Percentiles rank a stretch among this genome's conserved stretches.
Conservation (phyloP, 2,797 vertebrate genomes). For the Kryptopterus vitreolus region DNA sequence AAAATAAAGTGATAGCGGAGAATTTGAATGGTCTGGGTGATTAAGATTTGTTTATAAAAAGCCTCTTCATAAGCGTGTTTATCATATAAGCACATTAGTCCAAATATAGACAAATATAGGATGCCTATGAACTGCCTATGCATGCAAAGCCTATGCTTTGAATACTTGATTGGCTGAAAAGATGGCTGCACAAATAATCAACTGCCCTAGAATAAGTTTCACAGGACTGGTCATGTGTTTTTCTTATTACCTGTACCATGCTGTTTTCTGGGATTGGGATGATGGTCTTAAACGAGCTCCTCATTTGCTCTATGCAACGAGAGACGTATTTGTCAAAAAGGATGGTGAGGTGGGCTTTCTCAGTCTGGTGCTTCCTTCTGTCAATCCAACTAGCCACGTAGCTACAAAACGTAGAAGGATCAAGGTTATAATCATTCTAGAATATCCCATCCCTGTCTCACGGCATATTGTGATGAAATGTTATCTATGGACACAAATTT, state of each 20-base stretch:
- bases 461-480: too few species aligned
- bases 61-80: neutral
- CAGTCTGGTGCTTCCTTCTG: constrained; percentile 75
- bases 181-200: neutral
- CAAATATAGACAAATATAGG: neutral
- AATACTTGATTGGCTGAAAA: neutral
- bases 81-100: neutral
- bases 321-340: constrained; percentile 87
- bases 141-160: too few species aligned
- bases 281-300: constrained; percentile 78
- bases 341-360: constrained; percentile 84
- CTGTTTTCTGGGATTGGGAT: constrained; percentile 79
- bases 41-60: neutral
- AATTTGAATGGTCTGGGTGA: neutral
- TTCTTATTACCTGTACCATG: constrained; percentile 77
- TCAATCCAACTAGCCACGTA: constrained; percentile 85
- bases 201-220: neutral
- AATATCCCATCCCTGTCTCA: too few species aligned
- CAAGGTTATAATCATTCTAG: neutral
- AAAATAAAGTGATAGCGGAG: neutral
- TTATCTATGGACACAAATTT: too few species aligned
- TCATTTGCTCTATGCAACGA: constrained; percentile 80
- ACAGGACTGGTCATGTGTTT: neutral
- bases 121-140: too few species aligned
- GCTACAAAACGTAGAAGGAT: constrained; percentile 2